phyloP scores from a whole-genome alignment of 2,113 vertebrate genomes.

The Melanerpes aurifrons region DNA sequence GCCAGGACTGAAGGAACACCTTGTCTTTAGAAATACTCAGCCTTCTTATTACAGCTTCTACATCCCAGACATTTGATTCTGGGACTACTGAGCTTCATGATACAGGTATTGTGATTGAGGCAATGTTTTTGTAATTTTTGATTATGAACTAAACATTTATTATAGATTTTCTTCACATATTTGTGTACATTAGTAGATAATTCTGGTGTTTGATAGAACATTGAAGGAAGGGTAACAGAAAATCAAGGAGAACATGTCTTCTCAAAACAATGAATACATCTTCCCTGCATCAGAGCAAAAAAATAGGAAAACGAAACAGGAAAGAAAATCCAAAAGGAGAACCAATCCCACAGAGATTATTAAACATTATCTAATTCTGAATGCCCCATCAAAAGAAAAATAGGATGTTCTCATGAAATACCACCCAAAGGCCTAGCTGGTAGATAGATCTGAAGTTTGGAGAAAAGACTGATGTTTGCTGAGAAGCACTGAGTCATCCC shows the following conservation, averaged over 20 bases:
- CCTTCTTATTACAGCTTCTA: neutral
- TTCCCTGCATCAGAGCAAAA: neutral
- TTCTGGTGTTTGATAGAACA: neutral
- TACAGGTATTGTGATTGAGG: neutral
- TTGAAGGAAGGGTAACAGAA: neutral
- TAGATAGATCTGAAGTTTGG: neutral
- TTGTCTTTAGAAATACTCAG: neutral
- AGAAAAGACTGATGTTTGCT: neutral
- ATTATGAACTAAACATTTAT: neutral
- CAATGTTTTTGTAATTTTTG: neutral
- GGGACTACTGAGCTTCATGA: neutral
- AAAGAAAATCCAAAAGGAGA: neutral
- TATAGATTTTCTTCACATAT: neutral
- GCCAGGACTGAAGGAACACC: neutral
- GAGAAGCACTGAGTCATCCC: neutral
- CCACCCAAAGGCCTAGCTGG: neutral
- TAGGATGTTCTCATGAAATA: neutral
- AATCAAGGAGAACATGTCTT: neutral
- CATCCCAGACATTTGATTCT: neutral
- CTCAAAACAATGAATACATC: neutral
- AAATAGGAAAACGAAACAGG: neutral
- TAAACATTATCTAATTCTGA: neutral
- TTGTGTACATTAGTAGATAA: neutral
- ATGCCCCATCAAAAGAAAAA: neutral
- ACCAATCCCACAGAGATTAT: neutral